A percentile compares a stretch with the other conserved stretches of the same genome.
Conservation (phyloP, 2,888 invertebrate genomes). For the Lepeophtheirus nordmannii region DNA sequence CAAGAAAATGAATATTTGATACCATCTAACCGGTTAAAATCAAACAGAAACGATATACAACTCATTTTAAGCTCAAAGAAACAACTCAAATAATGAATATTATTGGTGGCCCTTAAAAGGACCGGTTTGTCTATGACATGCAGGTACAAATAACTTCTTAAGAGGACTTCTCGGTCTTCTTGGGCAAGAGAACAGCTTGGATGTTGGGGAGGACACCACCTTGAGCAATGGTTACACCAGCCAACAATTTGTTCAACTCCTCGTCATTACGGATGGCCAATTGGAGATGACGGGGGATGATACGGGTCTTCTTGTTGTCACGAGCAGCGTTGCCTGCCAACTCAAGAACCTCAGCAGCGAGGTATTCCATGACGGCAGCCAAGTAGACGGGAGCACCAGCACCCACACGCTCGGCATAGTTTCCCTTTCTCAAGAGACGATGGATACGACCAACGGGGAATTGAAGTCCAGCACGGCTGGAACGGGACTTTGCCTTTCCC, state of each 20-base stretch:
- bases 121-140: no score
- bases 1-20: no score
- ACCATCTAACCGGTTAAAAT: no score
- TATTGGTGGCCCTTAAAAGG: no score
- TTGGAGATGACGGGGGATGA: conserved; percentile 36
- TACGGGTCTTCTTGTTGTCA: conserved; percentile 38
- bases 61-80: no score
- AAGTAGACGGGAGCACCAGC: conserved; percentile 34
- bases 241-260: conserved; percentile 38
- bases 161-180: conserved; percentile 32
- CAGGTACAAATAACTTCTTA: not conserved
- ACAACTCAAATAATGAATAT: no score
- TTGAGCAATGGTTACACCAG: conserved; percentile 41
- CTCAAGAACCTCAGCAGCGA: conserved; percentile 38
- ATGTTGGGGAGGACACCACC: conserved; percentile 42
- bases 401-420: conserved; percentile 41
- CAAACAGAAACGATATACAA: no score
- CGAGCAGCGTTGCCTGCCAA: conserved; percentile 38
- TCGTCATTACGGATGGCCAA: conserved; percentile 38
- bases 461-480: conserved; percentile 32
- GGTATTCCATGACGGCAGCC: conserved; percentile 36
- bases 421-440: conserved; percentile 44
- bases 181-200: conserved; percentile 38
- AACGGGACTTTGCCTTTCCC: conserved; percentile 40
- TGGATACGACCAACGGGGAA: conserved; percentile 31